Base-by-base conservation (phyloP, 2,888 invertebrate genomes). In the Alsophila aescularia region DNA sequence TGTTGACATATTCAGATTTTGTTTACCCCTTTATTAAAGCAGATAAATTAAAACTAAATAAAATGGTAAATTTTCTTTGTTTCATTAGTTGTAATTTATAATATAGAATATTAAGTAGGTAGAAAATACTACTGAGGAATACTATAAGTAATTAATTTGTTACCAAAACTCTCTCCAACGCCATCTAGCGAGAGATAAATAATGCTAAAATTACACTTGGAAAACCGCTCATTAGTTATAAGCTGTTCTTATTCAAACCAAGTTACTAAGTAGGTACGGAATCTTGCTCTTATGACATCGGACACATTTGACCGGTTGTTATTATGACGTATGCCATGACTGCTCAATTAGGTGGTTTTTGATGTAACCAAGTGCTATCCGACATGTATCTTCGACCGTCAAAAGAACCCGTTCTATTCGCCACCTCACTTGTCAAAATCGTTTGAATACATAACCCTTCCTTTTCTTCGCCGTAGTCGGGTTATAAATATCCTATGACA, bases 321-420 rank as follows among this genome's bases (percentile, higher is more conserved):
- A 40, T 41, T 35, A 29, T 41, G 44, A 52, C 40, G 34, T 52
- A 52, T 16, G 24, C 24, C 27, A 13, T 49, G 60, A 57, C 58
- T 53, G 47, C 10, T 58, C 59, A 56, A 48, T 60, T 52, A 34
- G 18, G 24, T 24, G 31, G 6, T 39, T 40, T 44, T 53, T 41
- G 48, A 50, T 36, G 40, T 40, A 49, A 49, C 34, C 37, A 37
- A 53, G 52, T 49, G 52, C 50, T 49, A 21, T 2, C 15, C 36
- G 31, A 52, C 34, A 59, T 49, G 8, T 42, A 48, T 51, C 32
- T 50, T 47, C 35, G 31, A 44, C n/a, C 16, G 36, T 52, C 36
- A 51, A 50, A 55, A 27, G 7, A 56, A 59, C 54, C 35, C 16
- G 52, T 47, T 34, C 24, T 41, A 43, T 29, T 45, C 27, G 48